A percentile compares a stretch with the other conserved stretches of the same genome.
Evolutionary conservation across 2,113 vertebrate species (phyloP).

Genomic region (Amphiprion ocellaris): DNA sequence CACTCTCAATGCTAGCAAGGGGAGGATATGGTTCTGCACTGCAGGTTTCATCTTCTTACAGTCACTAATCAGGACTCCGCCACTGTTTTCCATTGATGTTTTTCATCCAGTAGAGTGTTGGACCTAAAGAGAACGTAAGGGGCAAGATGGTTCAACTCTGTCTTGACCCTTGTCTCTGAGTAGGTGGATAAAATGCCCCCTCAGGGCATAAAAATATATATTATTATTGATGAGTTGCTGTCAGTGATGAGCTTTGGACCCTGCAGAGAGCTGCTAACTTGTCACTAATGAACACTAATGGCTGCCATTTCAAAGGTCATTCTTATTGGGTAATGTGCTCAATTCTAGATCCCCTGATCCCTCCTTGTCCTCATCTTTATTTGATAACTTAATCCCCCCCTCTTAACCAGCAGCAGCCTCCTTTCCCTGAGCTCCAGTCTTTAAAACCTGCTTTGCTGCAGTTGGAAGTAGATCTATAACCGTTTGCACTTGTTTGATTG

Average conservation of each 20-base stretch:
- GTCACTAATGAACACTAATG: constrained; percentile 41
- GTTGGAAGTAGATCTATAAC: not conserved
- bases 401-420: constrained; percentile 7
- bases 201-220: too few species aligned
- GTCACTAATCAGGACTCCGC: too few species aligned
- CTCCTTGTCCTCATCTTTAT: not conserved
- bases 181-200: not conserved
- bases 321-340: constrained; percentile 13
- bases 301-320: constrained; percentile 42
- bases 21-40: too few species aligned
- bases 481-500: constrained; percentile 15
- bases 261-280: constrained; percentile 30
- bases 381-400: constrained; percentile 32
- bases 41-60: too few species aligned
- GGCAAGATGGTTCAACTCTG: not conserved
- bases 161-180: constrained; percentile 4
- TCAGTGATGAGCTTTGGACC: constrained; percentile 37
- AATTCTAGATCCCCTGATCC: too few species aligned
- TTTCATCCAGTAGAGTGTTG: too few species aligned
- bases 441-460: constrained; percentile 44
- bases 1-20: too few species aligned
- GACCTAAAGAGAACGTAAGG: constrained; percentile 2
- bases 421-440: constrained; percentile 21
- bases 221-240: not conserved
- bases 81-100: too few species aligned